Evolutionary conservation across 1,140 invertebrate genomes (phyloP).

Genomic region (Megathymus violae): DNA sequence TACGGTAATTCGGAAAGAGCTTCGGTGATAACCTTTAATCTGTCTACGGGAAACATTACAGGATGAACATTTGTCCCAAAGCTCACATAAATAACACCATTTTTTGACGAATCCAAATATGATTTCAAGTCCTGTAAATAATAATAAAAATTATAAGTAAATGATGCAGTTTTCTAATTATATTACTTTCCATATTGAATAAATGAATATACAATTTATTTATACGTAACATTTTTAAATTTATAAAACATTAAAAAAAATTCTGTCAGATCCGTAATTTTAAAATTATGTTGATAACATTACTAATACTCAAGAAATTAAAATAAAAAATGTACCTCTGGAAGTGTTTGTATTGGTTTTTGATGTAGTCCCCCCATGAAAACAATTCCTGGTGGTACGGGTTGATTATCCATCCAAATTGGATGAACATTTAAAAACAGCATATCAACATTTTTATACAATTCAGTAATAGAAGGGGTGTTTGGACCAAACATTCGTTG

Average conservation of each 20-base stretch:
- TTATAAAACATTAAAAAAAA: no score
- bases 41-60: constrained; percentile 58
- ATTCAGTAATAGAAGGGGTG: constrained; percentile 58
- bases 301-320: no score
- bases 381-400: constrained; percentile 68
- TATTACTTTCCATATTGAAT: no score
- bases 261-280: no score
- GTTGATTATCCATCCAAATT: constrained; percentile 59
- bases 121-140: constrained; percentile 22
- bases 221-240: no score
- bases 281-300: no score
- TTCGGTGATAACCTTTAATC: constrained; percentile 61
- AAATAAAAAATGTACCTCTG: constrained; percentile 33
- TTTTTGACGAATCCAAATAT: constrained; percentile 27
- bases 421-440: constrained; percentile 79
- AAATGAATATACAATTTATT: no score
- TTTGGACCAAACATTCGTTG: constrained; percentile 64
- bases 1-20: constrained; percentile 68
- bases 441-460: constrained; percentile 77
- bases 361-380: constrained; percentile 75
- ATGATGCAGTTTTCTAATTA: no score
- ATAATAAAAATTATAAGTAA: constrained; percentile 1
- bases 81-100: constrained; percentile 67
- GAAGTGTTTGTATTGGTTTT: constrained; percentile 53
- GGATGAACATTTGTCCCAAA: constrained; percentile 83